Evolutionary conservation across 1,140 invertebrate genomes (phyloP).

Genomic region (Saccostrea echinata): DNA sequence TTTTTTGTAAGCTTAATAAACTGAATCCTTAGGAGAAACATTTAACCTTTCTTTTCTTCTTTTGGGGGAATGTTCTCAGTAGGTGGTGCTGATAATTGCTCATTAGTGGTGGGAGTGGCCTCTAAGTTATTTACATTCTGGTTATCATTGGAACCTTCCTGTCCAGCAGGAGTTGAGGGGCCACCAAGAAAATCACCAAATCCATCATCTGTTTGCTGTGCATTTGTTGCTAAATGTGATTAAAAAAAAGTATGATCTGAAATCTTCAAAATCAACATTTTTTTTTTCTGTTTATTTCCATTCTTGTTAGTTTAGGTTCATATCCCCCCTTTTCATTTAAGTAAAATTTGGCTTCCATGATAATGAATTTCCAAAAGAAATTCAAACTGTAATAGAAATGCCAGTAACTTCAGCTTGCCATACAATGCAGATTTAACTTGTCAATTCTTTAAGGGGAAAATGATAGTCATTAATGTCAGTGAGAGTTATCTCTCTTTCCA

Average conservation of each 20-base stretch:
- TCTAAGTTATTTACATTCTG: conserved; percentile 7
- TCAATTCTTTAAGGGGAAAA: too few species aligned
- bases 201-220: conserved; percentile 62
- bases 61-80: conserved; percentile 7
- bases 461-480: too few species aligned
- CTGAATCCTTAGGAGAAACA: not conserved
- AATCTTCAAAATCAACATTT: not conserved
- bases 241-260: not conserved
- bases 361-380: too few species aligned
- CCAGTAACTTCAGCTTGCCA: too few species aligned
- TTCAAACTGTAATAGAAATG: too few species aligned
- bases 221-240: conserved; percentile 2
- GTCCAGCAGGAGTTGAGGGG: conserved; percentile 52
- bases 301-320: too few species aligned
- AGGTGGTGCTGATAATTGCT: not conserved
- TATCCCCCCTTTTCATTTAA: too few species aligned
- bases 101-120: not conserved
- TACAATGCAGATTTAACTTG: too few species aligned
- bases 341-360: too few species aligned
- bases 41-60: conserved; percentile 60
- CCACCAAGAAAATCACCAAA: conserved; percentile 74
- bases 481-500: too few species aligned
- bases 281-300: too few species aligned
- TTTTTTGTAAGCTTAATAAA: too few species aligned
- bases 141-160: conserved; percentile 22